Evolutionary conservation across 2,888 invertebrate genomes (phyloP), one percentile per base, ranked within the genome.

Genomic region (Heliconius erato): DNA sequence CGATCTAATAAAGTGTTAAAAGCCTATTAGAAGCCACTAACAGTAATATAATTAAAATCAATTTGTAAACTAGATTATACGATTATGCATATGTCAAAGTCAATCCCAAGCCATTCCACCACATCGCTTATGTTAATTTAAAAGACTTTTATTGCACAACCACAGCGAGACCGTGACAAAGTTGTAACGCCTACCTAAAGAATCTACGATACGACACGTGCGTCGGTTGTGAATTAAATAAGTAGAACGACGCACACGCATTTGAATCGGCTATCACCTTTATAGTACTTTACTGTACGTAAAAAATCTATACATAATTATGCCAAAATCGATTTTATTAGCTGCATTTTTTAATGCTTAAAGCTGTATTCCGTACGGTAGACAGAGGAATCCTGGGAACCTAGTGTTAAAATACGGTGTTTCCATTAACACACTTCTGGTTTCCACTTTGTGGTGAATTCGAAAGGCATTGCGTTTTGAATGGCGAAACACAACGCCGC

Each of bases 181-280:
- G 76, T 72, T 40, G 76, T 79, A 65, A 81, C 74, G 68, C 68
- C 68, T 76, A 74, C 77, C 69, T 35, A 19, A 40, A 16, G 63
- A 26, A 26, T 65, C 65, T 35, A 67, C 77, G 78, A 74, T 40
- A 40, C 40, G 40, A 40, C 40, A 40, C 40, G 40, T 40, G 40
- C 40, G 77, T 80, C 74, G 83, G 78, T 82, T 80, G 69, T 82
- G 78, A 80, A 84, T 79, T 83, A 76, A 40, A n/a, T 59, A 79
- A 63, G 71, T 40, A 28, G 65, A 79, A 76, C 76, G 54, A 69
- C 76, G 32, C 71, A 49, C 78, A 68, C 80, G 80, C 68, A 74
- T 44, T 67, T 44, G 63, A 67, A 44, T 26, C n/a, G 63, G 26
- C 35, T 78, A 28, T 67, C 35, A 63, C 35, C n/a, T 76, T 76